Conservation (phyloP, 2,113 vertebrate genomes). For the human region DNA sequence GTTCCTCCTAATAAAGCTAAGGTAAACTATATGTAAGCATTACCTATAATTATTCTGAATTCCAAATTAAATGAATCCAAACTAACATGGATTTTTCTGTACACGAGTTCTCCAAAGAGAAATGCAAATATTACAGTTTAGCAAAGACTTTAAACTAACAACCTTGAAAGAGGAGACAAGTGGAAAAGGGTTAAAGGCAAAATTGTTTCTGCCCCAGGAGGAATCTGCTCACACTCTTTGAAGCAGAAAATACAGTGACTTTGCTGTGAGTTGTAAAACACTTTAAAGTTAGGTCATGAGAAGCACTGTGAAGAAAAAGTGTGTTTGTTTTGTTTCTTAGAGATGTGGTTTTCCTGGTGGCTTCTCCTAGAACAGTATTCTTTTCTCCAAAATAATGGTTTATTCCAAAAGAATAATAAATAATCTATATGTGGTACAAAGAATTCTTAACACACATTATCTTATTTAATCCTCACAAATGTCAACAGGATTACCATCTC, state of each 20-base stretch:
- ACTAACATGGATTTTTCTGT: background rate
- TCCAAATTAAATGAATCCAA: background rate
- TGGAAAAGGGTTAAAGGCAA: background rate
- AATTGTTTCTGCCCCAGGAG: background rate
- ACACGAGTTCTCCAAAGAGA: background rate
- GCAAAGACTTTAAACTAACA: background rate
- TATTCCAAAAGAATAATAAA: background rate
- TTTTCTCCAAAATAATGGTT: constrained; percentile 23
- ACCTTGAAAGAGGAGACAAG: background rate
- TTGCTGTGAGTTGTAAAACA: background rate
- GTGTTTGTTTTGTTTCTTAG: background rate
- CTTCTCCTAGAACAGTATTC: background rate
- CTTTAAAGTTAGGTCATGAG: background rate
- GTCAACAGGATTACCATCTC: background rate
- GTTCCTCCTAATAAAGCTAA: background rate
- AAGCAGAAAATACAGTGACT: constrained; percentile 1
- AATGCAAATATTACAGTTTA: background rate
- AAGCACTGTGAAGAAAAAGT: background rate
- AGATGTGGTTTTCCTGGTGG: background rate
- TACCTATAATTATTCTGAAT: background rate
- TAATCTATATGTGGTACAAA: background rate
- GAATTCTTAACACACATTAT: background rate
- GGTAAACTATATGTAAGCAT: background rate
- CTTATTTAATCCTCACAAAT: background rate
- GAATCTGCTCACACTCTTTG: background rate